A percentile compares a stretch with the other conserved stretches of the same genome.
These are phyloP conservation scores for Oryzaephilus surinamensis DNA, from an alignment of 1,140 invertebrate species.

Conservation along the genomic window DNA sequence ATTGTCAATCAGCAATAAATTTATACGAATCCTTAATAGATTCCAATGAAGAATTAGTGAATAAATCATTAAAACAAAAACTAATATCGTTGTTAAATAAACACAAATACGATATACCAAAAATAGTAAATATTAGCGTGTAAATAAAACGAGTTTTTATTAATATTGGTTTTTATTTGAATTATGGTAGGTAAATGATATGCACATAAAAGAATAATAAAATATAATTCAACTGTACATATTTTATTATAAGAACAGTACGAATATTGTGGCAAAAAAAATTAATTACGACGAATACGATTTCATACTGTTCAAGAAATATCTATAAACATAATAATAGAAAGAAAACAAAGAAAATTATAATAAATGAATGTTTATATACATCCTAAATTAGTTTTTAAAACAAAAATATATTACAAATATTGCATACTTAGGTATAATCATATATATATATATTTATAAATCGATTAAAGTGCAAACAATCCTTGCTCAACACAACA, in stretches of 20 bases:
- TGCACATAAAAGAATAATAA: constrained; percentile 31
- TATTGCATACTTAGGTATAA: constrained; percentile 7
- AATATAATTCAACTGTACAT: constrained; percentile 31
- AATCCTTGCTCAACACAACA: no score
- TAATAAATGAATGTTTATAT: constrained; percentile 3
- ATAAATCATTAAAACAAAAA: neutral
- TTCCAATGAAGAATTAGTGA: constrained; percentile 24
- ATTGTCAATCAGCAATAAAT: constrained; percentile 34
- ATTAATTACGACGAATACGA: constrained; percentile 14
- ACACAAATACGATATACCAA: constrained; percentile 9
- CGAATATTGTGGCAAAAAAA: constrained; percentile 16
- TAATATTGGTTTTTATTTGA: no score
- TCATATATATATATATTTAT: constrained; percentile 4
- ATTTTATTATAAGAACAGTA: constrained; percentile 23
- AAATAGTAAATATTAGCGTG: constrained; percentile 6
- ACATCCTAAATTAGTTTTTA: neutral
- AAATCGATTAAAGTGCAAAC: no score
- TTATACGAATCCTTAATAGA: constrained; percentile 40
- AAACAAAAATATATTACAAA: constrained; percentile 3
- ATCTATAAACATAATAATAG: constrained; percentile 13
- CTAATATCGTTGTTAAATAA: constrained; percentile 1
- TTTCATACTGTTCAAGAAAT: constrained; percentile 17
- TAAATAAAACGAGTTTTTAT: no score
- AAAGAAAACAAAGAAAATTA: constrained; percentile 6
- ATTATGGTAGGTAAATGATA: constrained; percentile 17